These are phyloP conservation scores for Empidonax alnorum DNA, from an alignment of 2,113 vertebrate species.

Conservation along the genomic window DNA sequence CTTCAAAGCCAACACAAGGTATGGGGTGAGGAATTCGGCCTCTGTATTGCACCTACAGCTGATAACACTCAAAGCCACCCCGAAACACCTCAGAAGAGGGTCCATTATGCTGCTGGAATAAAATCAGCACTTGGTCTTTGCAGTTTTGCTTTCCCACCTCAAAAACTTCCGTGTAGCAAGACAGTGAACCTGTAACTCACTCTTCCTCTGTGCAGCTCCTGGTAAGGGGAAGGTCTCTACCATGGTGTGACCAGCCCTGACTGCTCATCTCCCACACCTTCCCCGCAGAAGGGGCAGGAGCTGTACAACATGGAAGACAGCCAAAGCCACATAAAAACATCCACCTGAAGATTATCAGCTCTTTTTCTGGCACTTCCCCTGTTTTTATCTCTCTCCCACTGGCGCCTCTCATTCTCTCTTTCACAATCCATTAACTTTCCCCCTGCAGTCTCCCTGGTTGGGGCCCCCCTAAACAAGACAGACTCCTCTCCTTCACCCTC, in stretches of 20 bases:
- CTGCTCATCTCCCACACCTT: not conserved
- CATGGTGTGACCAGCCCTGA: not conserved
- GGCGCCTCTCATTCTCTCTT: not conserved
- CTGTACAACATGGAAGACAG: not conserved
- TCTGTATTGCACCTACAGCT: not conserved
- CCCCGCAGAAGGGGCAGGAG: not conserved
- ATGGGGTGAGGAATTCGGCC: not conserved
- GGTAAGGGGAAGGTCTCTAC: not conserved
- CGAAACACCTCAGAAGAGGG: not conserved
- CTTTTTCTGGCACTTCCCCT: not conserved
- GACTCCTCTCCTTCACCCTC: not conserved
- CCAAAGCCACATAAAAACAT: not conserved
- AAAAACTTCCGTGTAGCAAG: not conserved
- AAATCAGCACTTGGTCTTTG: not conserved
- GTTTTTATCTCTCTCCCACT: not conserved
- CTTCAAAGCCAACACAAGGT: not conserved
- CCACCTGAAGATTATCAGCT: not conserved
- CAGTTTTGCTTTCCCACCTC: not conserved
- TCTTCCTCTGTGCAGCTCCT: not conserved
- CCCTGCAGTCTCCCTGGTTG: not conserved
- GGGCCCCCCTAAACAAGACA: not conserved
- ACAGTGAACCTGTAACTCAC: accelerated
- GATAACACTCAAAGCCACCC: not conserved
- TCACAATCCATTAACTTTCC: not conserved
- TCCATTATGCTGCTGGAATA: not conserved